Base-by-base conservation (phyloP, 2,797 vertebrate genomes). In the Chloroceryle inda region DNA sequence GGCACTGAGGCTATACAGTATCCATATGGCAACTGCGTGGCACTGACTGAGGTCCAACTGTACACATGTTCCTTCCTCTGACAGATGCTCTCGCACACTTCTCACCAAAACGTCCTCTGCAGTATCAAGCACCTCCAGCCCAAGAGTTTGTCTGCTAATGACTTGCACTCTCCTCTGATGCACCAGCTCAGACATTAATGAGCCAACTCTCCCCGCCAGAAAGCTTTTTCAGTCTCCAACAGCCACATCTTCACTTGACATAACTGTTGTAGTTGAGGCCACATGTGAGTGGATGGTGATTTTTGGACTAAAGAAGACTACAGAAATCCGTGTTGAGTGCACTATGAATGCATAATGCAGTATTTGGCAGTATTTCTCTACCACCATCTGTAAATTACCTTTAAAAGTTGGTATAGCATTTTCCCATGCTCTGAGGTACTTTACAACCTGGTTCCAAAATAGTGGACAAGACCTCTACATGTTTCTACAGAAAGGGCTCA, bases 1-100 rank as follows among this genome's bases (percentile, higher is more conserved):
- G 64, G 59, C 1, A 1, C 42, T 6, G 62, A n/a, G n/a, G 24
- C 1, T 0, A 26, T 15, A n/a, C 1, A 0, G 12, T 5, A 10
- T 33, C 90, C 83, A 77, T 77, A 86, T 19, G 38, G 66, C 80
- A 94, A 6, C 56, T 5, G 23, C 0, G 0, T 24, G 14, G 33
- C 68, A 77, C 37, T 2, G 5, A 38, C 49, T 22, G 49, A 72
- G 69, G 33, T 72, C 62, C 90, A 85, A 72, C 62, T 2, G 1
- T 1, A 56, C 27, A 9, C 37, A 12, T 2, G 49, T 21, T 58
- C 27, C 62, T 88, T 49, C 35, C 49, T 59, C 44, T 0, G 0
- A 68, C 47, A 76, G 59, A 67, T 73, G 62, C 56, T 85, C 40
- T 91, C 50, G 27, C 10, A 45, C 9, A 22, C 37, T 71, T 76